These are phyloP conservation scores for Sus cebifrons DNA, from an alignment of 2,797 vertebrate genomes.

Conservation along the genomic window DNA sequence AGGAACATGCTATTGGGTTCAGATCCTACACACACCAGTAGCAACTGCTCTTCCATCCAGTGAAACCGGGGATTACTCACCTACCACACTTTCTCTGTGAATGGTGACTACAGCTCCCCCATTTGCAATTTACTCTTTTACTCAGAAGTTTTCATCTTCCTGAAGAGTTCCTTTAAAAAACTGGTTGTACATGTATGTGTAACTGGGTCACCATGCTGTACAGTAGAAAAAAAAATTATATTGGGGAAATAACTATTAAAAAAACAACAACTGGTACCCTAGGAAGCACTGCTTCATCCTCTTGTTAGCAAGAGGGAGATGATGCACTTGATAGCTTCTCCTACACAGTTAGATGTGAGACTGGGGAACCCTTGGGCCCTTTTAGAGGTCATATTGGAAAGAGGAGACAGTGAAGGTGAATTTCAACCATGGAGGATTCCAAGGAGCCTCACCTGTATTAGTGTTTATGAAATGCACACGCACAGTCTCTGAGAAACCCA, in stretches of 20 bases:
- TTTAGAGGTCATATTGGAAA: background rate
- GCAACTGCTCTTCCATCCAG: background rate
- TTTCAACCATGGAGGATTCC: background rate
- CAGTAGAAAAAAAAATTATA: background rate
- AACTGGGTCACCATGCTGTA: too few species aligned
- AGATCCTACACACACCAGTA: background rate
- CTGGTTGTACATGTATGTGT: background rate
- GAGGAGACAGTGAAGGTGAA: background rate
- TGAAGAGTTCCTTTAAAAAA: constrained; percentile 1
- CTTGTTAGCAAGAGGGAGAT: constrained; percentile 32
- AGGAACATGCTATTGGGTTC: background rate
- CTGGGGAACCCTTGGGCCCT: background rate
- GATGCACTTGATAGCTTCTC: background rate
- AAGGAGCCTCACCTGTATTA: background rate
- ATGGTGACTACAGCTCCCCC: background rate
- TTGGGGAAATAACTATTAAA: too few species aligned
- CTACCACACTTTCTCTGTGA: background rate
- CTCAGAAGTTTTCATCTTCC: constrained; percentile 7
- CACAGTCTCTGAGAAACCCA: background rate
- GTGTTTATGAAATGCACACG: background rate
- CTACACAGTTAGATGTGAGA: background rate
- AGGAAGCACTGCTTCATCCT: background rate
- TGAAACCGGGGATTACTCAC: background rate
- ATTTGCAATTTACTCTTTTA: background rate
- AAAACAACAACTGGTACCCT: background rate